Evolutionary conservation across 2,113 vertebrate species (phyloP).

Genomic region (Sceloporus undulatus): DNA sequence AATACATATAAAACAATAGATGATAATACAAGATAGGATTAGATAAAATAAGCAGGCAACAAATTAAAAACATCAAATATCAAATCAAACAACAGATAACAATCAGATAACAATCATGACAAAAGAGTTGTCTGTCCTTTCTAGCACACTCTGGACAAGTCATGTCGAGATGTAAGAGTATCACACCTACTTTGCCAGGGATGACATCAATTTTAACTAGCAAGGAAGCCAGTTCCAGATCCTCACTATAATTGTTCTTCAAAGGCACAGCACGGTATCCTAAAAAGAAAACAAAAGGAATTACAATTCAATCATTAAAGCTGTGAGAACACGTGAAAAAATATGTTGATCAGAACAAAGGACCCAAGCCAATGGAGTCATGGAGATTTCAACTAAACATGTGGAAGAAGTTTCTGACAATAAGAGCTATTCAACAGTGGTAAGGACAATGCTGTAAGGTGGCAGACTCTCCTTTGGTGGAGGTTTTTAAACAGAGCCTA

Average conservation of each 20-base stretch:
- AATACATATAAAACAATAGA: no score
- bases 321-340: no score
- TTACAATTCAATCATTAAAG: no score
- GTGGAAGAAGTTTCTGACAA: no score
- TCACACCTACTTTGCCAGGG: constrained; percentile 85
- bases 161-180: background rate
- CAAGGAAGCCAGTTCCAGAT: constrained; percentile 93
- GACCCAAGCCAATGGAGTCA: background rate
- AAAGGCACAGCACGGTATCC: constrained; percentile 94
- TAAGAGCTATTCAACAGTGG: no score
- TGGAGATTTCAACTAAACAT: no score
- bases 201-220: constrained; percentile 90
- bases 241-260: constrained; percentile 98
- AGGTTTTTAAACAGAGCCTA: no score
- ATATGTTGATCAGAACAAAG: background rate
- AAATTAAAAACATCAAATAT: no score
- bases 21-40: no score
- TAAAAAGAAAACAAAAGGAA: constrained; percentile 41
- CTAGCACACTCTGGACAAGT: background rate
- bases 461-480: no score
- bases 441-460: background rate
- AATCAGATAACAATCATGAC: background rate
- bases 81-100: no score
- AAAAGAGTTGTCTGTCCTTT: background rate
- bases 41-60: no score